These are phyloP conservation scores for Helicoverpa zea DNA, from an alignment of 1,140 invertebrate species.

Conservation along the genomic window DNA sequence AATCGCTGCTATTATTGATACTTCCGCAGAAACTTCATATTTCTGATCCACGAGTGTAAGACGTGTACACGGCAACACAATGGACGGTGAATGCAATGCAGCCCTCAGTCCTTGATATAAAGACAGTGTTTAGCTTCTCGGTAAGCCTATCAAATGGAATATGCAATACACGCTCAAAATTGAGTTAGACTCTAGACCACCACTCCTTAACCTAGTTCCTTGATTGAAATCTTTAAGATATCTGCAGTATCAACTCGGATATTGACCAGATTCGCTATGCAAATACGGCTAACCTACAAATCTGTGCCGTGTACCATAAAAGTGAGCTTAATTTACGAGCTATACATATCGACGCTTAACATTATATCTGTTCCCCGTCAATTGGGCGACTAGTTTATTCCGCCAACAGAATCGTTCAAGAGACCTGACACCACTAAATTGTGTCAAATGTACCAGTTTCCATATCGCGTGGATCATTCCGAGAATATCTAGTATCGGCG, in stretches of 20 bases:
- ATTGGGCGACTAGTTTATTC: constrained; percentile 1
- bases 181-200: constrained; percentile 13
- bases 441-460: constrained; percentile 42
- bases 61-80: constrained; percentile 10
- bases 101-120: constrained; percentile 1
- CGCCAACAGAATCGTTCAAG: constrained; percentile 7
- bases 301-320: constrained; percentile 10
- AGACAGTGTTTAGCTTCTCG: neutral
- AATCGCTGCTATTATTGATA: constrained; percentile 54
- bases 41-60: constrained; percentile 8
- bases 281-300: constrained; percentile 1
- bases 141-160: constrained; percentile 9
- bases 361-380: constrained; percentile 4
- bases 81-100: constrained; percentile 13
- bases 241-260: constrained; percentile 9
- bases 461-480: constrained; percentile 50
- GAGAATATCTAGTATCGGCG: constrained; percentile 55
- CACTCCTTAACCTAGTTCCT: constrained; percentile 39
- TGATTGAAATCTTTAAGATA: constrained; percentile 32
- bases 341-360: neutral
- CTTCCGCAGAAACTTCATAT: constrained; percentile 50
- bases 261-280: constrained; percentile 21
- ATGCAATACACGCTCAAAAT: constrained; percentile 19
- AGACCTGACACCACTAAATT: neutral
- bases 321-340: constrained; percentile 15